Evolutionary conservation across 1,140 invertebrate genomes (phyloP).

Genomic region (Anastrepha obliqua): DNA sequence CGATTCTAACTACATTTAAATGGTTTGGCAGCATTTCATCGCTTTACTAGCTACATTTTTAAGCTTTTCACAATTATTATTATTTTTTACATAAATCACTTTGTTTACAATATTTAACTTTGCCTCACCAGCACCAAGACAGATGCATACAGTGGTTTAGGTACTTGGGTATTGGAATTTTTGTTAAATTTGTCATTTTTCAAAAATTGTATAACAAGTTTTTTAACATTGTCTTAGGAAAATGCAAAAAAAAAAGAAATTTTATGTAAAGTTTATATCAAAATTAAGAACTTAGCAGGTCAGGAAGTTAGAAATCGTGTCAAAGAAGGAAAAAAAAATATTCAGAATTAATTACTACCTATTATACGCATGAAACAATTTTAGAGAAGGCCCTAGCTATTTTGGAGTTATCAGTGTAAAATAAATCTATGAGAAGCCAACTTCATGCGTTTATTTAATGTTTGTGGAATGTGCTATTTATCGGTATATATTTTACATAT

Average conservation of each 20-base stretch:
- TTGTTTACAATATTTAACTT: slow-evolving; percentile 10
- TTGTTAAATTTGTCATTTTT: slow-evolving; percentile 23
- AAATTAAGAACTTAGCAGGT: no score
- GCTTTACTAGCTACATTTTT: slow-evolving; percentile 36
- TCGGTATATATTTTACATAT: no score
- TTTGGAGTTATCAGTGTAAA: neutral
- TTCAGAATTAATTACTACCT: no score
- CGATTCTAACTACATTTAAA: slow-evolving; percentile 38
- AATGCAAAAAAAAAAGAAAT: no score
- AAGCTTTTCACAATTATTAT: neutral
- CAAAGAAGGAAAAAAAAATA: no score
- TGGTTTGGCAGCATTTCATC: neutral
- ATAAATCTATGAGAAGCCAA: neutral
- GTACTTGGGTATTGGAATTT: slow-evolving; percentile 36
- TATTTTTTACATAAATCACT: neutral
- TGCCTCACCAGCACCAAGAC: slow-evolving; percentile 44
- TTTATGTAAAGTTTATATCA: no score
- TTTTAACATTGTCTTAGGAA: no score
- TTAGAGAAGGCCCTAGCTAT: no score
- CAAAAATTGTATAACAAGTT: no score
- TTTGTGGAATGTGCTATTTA: neutral
- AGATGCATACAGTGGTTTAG: slow-evolving; percentile 48
- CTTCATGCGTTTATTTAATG: neutral
- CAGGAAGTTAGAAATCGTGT: no score
- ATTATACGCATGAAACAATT: no score